Conservation (phyloP, 2,888 invertebrate species). For the Caenorhabditis afra region DNA sequence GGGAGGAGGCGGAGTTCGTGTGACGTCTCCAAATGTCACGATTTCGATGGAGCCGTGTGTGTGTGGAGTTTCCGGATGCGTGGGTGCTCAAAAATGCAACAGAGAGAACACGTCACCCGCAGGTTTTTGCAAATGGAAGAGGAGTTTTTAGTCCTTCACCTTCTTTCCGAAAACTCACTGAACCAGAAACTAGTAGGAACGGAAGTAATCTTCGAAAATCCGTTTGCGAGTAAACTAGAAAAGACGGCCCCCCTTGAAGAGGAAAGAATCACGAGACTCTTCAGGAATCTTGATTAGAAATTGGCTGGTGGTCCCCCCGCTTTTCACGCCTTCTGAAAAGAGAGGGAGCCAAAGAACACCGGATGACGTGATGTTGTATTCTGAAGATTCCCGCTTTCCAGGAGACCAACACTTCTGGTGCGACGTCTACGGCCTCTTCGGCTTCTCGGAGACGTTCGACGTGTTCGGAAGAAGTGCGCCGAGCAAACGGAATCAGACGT, state of each 20-base stretch:
- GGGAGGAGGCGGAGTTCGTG: too few species aligned
- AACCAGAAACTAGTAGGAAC: slow-evolving; percentile 30
- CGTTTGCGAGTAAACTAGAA: slow-evolving; percentile 2
- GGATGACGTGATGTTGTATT: not conserved
- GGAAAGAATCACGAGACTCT: slow-evolving; percentile 9
- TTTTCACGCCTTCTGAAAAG: too few species aligned
- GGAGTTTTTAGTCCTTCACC: too few species aligned
- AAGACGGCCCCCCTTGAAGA: not conserved
- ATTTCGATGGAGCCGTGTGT: too few species aligned
- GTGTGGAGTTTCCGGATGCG: too few species aligned
- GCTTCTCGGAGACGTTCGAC: slow-evolving; percentile 65
- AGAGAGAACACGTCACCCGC: too few species aligned
- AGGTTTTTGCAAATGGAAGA: too few species aligned
- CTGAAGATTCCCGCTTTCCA: slow-evolving; percentile 38
- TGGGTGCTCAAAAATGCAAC: too few species aligned
- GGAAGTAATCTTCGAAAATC: slow-evolving; percentile 27
- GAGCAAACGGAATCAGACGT: slow-evolving; percentile 61
- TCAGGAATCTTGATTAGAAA: slow-evolving; percentile 4
- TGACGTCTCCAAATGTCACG: too few species aligned
- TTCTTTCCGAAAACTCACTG: slow-evolving; percentile 9
- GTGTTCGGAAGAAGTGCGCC: slow-evolving; percentile 69
- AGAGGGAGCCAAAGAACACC: slow-evolving; percentile 6
- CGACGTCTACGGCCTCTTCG: slow-evolving; percentile 69
- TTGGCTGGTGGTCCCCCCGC: not conserved
- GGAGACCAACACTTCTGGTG: slow-evolving; percentile 72